A percentile compares a stretch with the other conserved stretches of the same genome.
phyloP scores from a whole-genome alignment of 2,113 vertebrate genomes.

The Callipepla squamata region DNA sequence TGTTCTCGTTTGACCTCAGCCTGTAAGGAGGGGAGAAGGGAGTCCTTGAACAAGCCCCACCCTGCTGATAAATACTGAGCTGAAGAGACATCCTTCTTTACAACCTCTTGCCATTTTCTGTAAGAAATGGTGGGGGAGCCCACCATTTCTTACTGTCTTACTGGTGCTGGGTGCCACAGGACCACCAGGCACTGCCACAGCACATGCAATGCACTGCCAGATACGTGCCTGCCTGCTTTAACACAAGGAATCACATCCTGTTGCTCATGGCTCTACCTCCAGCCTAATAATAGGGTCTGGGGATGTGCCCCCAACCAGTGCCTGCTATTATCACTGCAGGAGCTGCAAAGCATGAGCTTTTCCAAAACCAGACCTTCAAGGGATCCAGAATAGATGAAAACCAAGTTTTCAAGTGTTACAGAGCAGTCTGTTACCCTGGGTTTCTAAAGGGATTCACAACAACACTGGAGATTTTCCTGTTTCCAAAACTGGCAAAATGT shows the following conservation, averaged over 20 bases:
- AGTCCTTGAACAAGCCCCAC: conserved; percentile 13
- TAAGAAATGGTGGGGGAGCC: background rate
- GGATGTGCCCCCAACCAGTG: background rate
- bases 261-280: background rate
- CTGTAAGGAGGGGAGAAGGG: background rate
- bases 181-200: background rate
- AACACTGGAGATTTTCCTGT: background rate
- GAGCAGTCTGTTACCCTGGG: background rate
- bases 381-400: background rate
- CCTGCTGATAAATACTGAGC: background rate
- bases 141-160: background rate
- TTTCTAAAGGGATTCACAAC: background rate
- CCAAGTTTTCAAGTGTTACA: background rate
- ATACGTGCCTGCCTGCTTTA: background rate
- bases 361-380: background rate
- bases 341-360: background rate
- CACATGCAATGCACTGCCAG: rapidly evolving
- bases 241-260: background rate
- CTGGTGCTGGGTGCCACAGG: background rate
- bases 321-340: background rate
- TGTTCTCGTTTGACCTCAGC: conserved; percentile 19
- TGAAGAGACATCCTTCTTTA: background rate
- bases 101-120: background rate
- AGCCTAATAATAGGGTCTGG: background rate
- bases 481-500: background rate